phyloP scores from a whole-genome alignment of 2,797 vertebrate species.

The Pelobates cultripes region DNA sequence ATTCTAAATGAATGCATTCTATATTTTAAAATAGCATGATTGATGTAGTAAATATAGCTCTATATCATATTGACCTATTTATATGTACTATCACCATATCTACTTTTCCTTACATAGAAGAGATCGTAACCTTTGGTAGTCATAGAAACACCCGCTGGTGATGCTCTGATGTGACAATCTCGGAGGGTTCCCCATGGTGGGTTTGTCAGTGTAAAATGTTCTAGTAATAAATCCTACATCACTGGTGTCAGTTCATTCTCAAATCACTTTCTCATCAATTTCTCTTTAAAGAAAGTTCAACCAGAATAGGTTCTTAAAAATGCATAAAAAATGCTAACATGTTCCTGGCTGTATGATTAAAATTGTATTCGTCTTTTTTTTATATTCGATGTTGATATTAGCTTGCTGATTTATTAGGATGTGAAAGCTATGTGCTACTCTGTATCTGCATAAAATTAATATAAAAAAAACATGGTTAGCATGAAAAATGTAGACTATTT shows the following conservation, averaged over 20 bases:
- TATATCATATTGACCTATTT: slow-evolving; percentile 29
- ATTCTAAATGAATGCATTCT: slow-evolving; percentile 6
- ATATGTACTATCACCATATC: slow-evolving; percentile 32
- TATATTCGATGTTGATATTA: not conserved
- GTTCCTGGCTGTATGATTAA: not conserved
- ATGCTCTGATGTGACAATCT: slow-evolving; percentile 10
- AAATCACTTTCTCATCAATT: slow-evolving; percentile 19
- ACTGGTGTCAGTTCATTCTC: slow-evolving; percentile 30
- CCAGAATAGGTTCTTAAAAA: not conserved
- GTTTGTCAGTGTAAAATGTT: slow-evolving; percentile 43
- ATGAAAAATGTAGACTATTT: no score
- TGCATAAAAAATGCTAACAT: not conserved
- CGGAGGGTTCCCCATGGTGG: slow-evolving; percentile 24
- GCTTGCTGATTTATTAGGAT: not conserved
- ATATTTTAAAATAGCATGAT: slow-evolving; percentile 11
- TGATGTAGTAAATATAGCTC: slow-evolving; percentile 31
- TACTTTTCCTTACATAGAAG: slow-evolving; percentile 17
- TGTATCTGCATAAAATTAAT: no score
- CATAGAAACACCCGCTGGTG: slow-evolving; percentile 39
- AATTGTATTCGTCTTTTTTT: not conserved
- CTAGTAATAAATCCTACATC: not conserved
- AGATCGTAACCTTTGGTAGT: slow-evolving; percentile 43
- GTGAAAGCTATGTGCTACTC: not conserved
- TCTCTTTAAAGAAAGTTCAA: slow-evolving; percentile 17
- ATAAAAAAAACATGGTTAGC: no score